Conservation (phyloP, 1,140 invertebrate genomes). For the Pissodes strobi region DNA sequence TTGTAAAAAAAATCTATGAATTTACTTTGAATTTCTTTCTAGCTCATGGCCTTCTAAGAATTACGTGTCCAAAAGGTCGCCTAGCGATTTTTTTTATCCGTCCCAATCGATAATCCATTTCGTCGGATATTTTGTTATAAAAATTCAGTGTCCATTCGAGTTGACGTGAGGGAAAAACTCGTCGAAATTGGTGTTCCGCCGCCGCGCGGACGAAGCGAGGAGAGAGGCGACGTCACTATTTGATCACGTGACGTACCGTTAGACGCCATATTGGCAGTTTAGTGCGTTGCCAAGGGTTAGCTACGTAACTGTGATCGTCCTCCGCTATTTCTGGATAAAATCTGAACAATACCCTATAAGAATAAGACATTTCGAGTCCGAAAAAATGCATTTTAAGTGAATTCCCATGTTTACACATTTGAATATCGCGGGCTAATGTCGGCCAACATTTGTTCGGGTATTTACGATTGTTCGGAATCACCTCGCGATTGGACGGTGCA, state of each 20-base stretch:
- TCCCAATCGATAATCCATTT: no score
- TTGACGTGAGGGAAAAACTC: no score
- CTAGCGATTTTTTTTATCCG: no score
- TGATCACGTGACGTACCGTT: conserved; percentile 59
- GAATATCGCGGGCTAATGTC: conserved; percentile 50
- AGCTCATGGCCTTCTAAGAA: no score
- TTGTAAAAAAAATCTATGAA: no score
- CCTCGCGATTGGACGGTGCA: conserved; percentile 52
- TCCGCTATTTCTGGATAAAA: conserved; percentile 13
- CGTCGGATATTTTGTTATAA: no score
- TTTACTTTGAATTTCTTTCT: no score
- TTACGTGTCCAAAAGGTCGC: no score
- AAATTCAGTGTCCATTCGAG: no score
- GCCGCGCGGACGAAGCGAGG: conserved; percentile 37
- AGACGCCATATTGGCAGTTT: conserved; percentile 62
- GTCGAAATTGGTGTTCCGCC: no score
- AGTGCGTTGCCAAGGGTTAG: conserved; percentile 55
- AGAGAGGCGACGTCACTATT: conserved; percentile 56
- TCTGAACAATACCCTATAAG: not conserved
- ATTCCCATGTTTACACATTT: conserved; percentile 41
- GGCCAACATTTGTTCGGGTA: conserved; percentile 53
- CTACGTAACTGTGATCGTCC: conserved; percentile 32
- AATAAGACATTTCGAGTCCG: not conserved
- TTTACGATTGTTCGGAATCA: conserved; percentile 52
- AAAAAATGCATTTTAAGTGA: conserved; percentile 7